Evolutionary conservation across 2,797 vertebrate genomes (phyloP).

Genomic region (Danio kyathit): DNA sequence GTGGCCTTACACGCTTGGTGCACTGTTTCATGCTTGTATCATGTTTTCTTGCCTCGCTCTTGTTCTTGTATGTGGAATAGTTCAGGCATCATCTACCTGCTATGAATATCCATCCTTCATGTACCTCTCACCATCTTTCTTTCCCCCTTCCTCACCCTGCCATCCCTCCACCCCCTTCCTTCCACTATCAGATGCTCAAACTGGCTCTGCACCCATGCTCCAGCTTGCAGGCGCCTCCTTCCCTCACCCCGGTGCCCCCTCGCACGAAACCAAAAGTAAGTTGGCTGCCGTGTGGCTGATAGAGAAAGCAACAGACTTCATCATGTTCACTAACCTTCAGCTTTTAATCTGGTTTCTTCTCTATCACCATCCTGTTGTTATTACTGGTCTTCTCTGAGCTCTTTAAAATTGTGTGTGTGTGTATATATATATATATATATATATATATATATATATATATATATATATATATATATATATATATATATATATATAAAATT

Average conservation of each 20-base stretch:
- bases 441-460: no score
- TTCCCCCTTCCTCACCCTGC: slow-evolving; percentile 47
- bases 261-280: slow-evolving; percentile 87
- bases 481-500: background rate
- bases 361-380: slow-evolving; percentile 9
- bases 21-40: slow-evolving; percentile 27
- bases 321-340: background rate
- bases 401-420: background rate
- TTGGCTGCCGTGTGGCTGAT: slow-evolving; percentile 51
- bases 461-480: no score
- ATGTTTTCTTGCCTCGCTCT: slow-evolving; percentile 40
- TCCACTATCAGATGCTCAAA: slow-evolving; percentile 81
- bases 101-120: slow-evolving; percentile 67
- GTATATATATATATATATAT: no score
- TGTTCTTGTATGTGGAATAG: slow-evolving; percentile 60
- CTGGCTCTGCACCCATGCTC: slow-evolving; percentile 84
- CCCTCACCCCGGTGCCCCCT: slow-evolving; percentile 80
- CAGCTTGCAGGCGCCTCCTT: slow-evolving; percentile 85
- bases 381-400: background rate
- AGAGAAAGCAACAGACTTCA: slow-evolving; percentile 26
- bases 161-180: slow-evolving; percentile 57
- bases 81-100: slow-evolving; percentile 48
- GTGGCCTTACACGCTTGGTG: slow-evolving; percentile 33
- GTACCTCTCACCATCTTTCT: slow-evolving; percentile 40
- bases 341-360: slow-evolving; percentile 4